phyloP scores from a whole-genome alignment of 2,113 vertebrate species.

The Gopherus evgoodei region DNA sequence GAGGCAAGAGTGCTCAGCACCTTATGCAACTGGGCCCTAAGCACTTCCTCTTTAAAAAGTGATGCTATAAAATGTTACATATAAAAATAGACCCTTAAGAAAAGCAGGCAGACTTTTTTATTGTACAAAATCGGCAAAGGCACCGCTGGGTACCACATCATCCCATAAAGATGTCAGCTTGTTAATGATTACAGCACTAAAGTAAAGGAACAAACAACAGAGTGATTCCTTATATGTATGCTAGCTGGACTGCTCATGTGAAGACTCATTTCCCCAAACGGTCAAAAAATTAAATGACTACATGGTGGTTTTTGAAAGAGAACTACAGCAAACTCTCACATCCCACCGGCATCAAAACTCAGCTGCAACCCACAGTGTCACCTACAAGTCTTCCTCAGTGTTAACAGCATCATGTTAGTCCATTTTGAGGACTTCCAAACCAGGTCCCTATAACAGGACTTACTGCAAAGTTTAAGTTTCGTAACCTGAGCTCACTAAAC shows the following conservation, averaged over 20 bases:
- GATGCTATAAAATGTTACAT: background rate
- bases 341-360: background rate
- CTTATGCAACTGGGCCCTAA: background rate
- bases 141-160: constrained; percentile 7
- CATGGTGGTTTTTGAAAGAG: constrained; percentile 44
- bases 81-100: background rate
- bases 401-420: background rate
- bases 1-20: background rate
- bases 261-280: constrained; percentile 75
- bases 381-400: background rate
- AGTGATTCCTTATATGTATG: constrained; percentile 70
- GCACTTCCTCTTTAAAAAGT: constrained; percentile 63
- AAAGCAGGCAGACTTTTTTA: background rate
- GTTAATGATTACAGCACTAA: background rate
- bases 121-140: background rate
- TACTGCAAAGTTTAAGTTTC: background rate
- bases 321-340: constrained; percentile 10
- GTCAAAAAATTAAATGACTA: constrained; percentile 69
- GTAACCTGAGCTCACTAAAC: background rate
- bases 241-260: background rate
- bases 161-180: constrained; percentile 55
- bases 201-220: constrained; percentile 25
- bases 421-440: background rate
- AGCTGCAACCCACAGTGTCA: background rate
- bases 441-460: background rate